Evolutionary conservation across 2,113 vertebrate species (phyloP), one percentile per base, ranked within the genome.

Genomic region (Dissostichus mawsoni): DNA sequence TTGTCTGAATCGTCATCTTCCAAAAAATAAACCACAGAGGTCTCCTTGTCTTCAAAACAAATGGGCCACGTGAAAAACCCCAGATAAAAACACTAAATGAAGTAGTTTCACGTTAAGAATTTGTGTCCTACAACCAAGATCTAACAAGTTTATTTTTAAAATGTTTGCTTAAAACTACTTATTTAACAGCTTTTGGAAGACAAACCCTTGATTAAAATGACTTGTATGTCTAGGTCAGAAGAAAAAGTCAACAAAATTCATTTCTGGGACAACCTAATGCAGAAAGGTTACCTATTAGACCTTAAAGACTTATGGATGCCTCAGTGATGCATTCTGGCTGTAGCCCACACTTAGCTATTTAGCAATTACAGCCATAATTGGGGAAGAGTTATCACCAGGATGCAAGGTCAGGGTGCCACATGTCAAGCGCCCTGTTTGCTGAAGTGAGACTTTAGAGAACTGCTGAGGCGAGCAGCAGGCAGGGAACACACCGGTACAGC

Each of bases 361-460:
- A 74, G 69, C 82, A 82, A 57, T 87, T 82, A 72, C 77, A 72
- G 62, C 81, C 80, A 84, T 88, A 88, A 89, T 86, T 84, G 72
- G 71, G 80, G 83, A 69, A 45, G 68, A 76, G 78, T 87, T 92
- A 85, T 91, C 89, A 85, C 80, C 72, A 58, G 57, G 79, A 88
- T 65, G 85, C 77, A 76, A 92, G 86, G 91, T 93, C 85, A 81
- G 76, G 67, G 69, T 69, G 76, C 80, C 71, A 80, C 85, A 87
- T 81, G 86, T 87, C 86, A 76, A 76, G 36, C 13, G 51, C 53
- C 76, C 83, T 88, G 70, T 90, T 93, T 89, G 72, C 88, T 81
- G 69, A 88, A 67, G 88, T 88, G 89, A 92, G 91, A 89, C 88
- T 81, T 77, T 62, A 75, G 79, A 20, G 74, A 87, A 67, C 50